phyloP scores from a whole-genome alignment of 2,797 vertebrate species.

The Chelidonichthys spinosus region DNA sequence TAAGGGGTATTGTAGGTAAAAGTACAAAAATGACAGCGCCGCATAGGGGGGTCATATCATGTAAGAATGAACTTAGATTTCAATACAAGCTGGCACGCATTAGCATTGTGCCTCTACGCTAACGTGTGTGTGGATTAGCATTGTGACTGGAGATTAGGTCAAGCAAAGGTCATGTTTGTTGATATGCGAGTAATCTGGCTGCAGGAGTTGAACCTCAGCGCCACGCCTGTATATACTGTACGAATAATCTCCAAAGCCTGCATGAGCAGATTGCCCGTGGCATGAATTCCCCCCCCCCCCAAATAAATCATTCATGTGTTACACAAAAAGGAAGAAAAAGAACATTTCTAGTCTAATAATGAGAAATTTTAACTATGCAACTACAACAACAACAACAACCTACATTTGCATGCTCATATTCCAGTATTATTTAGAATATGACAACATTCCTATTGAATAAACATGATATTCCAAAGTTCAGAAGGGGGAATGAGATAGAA shows the following conservation, averaged over 20 bases:
- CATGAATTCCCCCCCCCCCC: neutral
- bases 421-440: too few relatives aligned
- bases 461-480: too few relatives aligned
- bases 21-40: too few relatives aligned
- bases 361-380: conserved; percentile 13
- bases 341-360: conserved; percentile 19
- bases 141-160: conserved; percentile 16
- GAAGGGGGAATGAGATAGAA: neutral
- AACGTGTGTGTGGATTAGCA: neutral
- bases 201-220: conserved; percentile 11
- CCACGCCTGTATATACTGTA: neutral
- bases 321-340: conserved; percentile 17
- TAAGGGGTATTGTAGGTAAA: too few relatives aligned
- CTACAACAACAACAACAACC: neutral
- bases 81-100: neutral
- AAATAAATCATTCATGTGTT: conserved; percentile 41
- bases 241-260: neutral
- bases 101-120: neutral
- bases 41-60: too few relatives aligned
- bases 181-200: conserved; percentile 18
- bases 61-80: neutral
- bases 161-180: conserved; percentile 36
- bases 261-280: conserved; percentile 11
- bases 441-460: too few relatives aligned
- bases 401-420: too few relatives aligned